phyloP scores from a whole-genome alignment of 2,797 vertebrate species.

The Setipinna tenuifilis region DNA sequence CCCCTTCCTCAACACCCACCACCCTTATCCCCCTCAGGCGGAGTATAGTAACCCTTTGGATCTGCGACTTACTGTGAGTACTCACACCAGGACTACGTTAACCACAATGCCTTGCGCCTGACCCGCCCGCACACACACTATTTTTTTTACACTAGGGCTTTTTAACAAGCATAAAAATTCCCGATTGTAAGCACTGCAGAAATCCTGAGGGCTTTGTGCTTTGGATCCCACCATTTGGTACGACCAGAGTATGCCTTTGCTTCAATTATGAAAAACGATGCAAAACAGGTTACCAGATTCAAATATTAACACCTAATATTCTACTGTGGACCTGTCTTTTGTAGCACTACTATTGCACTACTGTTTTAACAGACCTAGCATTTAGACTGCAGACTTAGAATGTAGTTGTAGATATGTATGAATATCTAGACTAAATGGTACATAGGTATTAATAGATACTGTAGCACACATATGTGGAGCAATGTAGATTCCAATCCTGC shows the following conservation, averaged over 20 bases:
- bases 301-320: neutral
- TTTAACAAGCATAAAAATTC: neutral
- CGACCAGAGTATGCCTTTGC: neutral
- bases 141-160: neutral
- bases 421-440: neutral
- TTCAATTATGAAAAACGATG: neutral
- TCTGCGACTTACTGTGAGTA: slow-evolving; percentile 95
- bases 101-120: slow-evolving; percentile 49
- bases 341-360: neutral
- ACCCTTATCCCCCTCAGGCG: slow-evolving; percentile 72
- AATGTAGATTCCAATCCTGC: neutral
- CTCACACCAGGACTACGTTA: slow-evolving; percentile 70
- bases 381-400: neutral
- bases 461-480: neutral
- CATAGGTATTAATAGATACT: neutral
- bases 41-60: slow-evolving; percentile 90
- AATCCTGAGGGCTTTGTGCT: neutral
- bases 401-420: neutral
- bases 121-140: neutral
- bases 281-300: neutral
- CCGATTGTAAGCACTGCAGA: neutral
- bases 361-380: neutral
- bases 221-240: neutral
- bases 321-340: neutral
- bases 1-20: slow-evolving; percentile 50